These are phyloP conservation scores for Nasalis larvatus DNA, from an alignment of 2,113 vertebrate genomes.

Conservation along the genomic window DNA sequence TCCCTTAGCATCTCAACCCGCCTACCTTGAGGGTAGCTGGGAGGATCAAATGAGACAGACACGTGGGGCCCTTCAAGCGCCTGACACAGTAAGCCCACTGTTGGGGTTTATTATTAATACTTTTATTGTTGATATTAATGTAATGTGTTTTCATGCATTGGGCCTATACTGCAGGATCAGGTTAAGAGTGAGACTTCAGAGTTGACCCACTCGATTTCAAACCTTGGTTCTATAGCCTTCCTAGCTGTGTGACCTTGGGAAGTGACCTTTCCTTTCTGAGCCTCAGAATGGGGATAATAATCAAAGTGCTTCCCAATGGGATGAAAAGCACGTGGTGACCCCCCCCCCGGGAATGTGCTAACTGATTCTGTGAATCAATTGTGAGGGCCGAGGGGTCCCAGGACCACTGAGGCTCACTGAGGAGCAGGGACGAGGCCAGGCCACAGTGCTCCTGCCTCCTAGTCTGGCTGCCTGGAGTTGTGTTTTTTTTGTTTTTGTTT, in stretches of 20 bases:
- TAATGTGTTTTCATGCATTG: neutral
- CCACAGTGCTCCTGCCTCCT: neutral
- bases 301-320: neutral
- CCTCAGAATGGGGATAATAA: neutral
- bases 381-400: neutral
- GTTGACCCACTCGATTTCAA: neutral
- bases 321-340: neutral
- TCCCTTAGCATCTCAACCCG: neutral
- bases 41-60: neutral
- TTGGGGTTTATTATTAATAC: neutral
- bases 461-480: neutral
- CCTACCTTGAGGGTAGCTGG: neutral
- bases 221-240: neutral
- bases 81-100: neutral
- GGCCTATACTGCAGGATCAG: neutral
- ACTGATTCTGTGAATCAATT: neutral
- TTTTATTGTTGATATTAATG: neutral
- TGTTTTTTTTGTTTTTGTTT: neutral
- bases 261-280: conserved; percentile 16
- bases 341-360: neutral
- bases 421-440: neutral
- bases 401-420: neutral
- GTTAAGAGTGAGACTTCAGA: neutral
- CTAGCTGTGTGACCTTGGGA: conserved; percentile 26
- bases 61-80: neutral